Conservation (phyloP, 2,888 invertebrate species). For the Lochmaea crataegi region DNA sequence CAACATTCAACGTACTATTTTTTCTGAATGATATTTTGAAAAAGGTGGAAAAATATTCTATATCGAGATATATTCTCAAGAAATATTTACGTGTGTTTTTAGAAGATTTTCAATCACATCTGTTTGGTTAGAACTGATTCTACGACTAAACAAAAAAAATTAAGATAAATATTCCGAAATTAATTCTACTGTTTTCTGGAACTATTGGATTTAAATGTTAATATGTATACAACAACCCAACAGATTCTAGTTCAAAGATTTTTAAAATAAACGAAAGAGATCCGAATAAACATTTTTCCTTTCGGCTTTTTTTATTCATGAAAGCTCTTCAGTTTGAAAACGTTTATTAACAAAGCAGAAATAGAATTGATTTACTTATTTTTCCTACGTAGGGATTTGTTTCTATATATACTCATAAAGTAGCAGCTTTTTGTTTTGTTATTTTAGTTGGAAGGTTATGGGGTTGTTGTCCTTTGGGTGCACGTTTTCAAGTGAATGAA, state of each 20-base stretch:
- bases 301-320: slow-evolving; percentile 20
- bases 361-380: slow-evolving; percentile 33
- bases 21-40: background rate
- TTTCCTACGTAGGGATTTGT: slow-evolving; percentile 29
- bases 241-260: slow-evolving; percentile 30
- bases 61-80: too few species aligned
- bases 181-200: slow-evolving; percentile 10
- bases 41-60: too few species aligned
- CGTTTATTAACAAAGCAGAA: slow-evolving; percentile 36
- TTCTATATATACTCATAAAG: slow-evolving; percentile 19
- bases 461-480: slow-evolving; percentile 17
- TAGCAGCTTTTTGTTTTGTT: slow-evolving; percentile 16
- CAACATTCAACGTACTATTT: background rate
- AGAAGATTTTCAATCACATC: too few species aligned
- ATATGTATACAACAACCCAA: slow-evolving; percentile 15
- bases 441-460: slow-evolving; percentile 8
- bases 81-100: too few species aligned
- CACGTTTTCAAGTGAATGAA: too few species aligned
- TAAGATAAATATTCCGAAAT: too few species aligned
- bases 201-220: slow-evolving; percentile 17
- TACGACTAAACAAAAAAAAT: too few species aligned
- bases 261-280: slow-evolving; percentile 28
- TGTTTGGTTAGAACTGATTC: too few species aligned
- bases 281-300: slow-evolving; percentile 31
- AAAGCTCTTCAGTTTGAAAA: slow-evolving; percentile 30